Conservation (phyloP, 2,113 vertebrate genomes). For the Helogale parvula region DNA sequence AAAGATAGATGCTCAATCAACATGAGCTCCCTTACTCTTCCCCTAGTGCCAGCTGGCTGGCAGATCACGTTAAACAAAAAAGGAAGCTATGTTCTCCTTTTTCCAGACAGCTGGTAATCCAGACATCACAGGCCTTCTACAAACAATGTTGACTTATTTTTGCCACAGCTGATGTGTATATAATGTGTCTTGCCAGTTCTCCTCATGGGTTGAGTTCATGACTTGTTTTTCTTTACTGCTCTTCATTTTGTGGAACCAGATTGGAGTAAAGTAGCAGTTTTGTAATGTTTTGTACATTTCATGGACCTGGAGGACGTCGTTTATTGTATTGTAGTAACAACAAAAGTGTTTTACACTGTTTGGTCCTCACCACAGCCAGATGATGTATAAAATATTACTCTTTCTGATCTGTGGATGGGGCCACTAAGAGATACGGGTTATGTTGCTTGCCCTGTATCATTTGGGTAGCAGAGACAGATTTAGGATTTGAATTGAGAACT, state of each 20-base stretch:
- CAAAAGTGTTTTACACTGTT: background rate
- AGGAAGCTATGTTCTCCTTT: constrained; percentile 72
- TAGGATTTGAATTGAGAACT: background rate
- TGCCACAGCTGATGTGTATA: constrained; percentile 66
- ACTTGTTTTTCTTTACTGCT: constrained; percentile 20
- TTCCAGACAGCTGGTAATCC: constrained; percentile 78
- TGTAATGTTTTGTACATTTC: constrained; percentile 5
- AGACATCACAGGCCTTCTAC: constrained; percentile 59
- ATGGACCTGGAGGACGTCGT: background rate
- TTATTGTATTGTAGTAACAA: background rate
- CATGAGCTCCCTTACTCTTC: background rate
- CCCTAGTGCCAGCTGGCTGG: constrained; percentile 58
- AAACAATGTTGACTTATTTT: constrained; percentile 71
- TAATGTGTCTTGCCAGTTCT: background rate
- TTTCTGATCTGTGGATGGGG: background rate
- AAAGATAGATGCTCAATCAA: background rate
- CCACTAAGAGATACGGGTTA: background rate
- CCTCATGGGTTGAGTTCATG: background rate
- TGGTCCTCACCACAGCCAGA: background rate
- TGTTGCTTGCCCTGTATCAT: too few species aligned
- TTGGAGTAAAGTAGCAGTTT: constrained; percentile 2
- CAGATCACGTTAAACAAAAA: constrained; percentile 25
- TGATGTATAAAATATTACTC: background rate
- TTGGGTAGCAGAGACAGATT: background rate
- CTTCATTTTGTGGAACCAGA: background rate